Evolutionary conservation across 64 coral and sea anemone species (phyloP).

Genomic region (Hydrozoanthus tunicans): DNA sequence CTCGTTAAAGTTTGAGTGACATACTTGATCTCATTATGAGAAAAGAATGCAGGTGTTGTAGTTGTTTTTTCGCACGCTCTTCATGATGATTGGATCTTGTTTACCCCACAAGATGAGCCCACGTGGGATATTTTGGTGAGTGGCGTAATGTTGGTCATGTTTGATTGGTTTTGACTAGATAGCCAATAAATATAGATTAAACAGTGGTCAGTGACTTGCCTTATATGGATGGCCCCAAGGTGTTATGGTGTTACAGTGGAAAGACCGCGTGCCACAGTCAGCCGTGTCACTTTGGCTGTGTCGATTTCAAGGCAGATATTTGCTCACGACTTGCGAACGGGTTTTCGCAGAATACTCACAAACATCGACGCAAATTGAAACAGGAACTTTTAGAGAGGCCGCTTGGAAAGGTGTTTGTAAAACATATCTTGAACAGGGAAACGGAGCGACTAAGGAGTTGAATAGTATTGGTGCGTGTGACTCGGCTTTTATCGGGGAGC

Average conservation of each 20-base stretch:
- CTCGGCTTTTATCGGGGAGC: conserved; percentile 41
- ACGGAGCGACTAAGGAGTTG: not conserved
- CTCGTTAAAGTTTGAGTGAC: conserved; percentile 99
- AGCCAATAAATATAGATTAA: conserved; percentile 99
- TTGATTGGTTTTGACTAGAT: conserved; percentile 99
- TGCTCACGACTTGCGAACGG: conserved; percentile 79
- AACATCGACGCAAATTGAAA: conserved; percentile 38
- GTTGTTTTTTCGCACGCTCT: conserved; percentile 99
- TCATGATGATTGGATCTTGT: conserved; percentile 95
- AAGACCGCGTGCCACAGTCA: conserved; percentile 96
- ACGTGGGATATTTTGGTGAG: conserved; percentile 99
- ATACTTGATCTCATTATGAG: conserved; percentile 99
- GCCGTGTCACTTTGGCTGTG: conserved; percentile 99
- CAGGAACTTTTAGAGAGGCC: conserved; percentile 12
- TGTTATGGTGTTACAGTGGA: conserved; percentile 99
- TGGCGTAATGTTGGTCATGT: conserved; percentile 93
- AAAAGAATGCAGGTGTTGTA: conserved; percentile 95
- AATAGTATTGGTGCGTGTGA: conserved; percentile 7
- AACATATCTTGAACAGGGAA: not conserved
- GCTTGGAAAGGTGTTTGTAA: conserved; percentile 22
- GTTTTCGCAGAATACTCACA: conserved; percentile 50
- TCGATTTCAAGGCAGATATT: conserved; percentile 98
- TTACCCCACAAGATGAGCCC: conserved; percentile 97
- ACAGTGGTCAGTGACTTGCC: conserved; percentile 90
- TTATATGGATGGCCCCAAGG: conserved; percentile 96